phyloP scores from a whole-genome alignment of 1,140 invertebrate genomes.

The Daktulosphaira vitifoliae region DNA sequence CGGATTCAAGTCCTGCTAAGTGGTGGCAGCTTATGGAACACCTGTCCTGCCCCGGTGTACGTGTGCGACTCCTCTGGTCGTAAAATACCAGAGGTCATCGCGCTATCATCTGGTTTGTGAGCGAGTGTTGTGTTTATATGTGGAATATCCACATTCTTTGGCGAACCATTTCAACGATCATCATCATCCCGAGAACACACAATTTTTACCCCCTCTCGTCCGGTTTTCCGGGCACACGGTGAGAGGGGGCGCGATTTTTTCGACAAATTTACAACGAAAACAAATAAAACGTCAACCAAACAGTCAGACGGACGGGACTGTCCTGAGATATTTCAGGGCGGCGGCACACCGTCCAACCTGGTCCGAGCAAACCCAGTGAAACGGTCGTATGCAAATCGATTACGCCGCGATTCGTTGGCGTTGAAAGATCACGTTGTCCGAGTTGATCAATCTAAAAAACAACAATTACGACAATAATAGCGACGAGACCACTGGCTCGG shows the following conservation, averaged over 20 bases:
- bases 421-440: too few species aligned
- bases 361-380: too few species aligned
- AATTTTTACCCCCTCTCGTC: constrained; percentile 18
- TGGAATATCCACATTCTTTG: constrained; percentile 34
- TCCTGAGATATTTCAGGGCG: too few species aligned
- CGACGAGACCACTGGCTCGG: neutral
- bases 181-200: constrained; percentile 15
- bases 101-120: constrained; percentile 27
- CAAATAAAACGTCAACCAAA: too few species aligned
- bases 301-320: too few species aligned
- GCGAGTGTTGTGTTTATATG: constrained; percentile 5
- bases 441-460: too few species aligned
- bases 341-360: too few species aligned
- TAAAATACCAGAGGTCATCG: constrained; percentile 34
- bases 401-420: too few species aligned
- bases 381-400: too few species aligned
- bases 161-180: constrained; percentile 30
- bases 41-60: constrained; percentile 11
- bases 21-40: constrained; percentile 30
- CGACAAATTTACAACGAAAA: too few species aligned
- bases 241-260: too few species aligned
- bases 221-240: too few species aligned
- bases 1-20: constrained; percentile 28
- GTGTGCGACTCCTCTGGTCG: constrained; percentile 25
- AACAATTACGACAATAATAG: constrained; percentile 4